phyloP scores from a whole-genome alignment of 1,140 invertebrate genomes.

The Pantala flavescens region DNA sequence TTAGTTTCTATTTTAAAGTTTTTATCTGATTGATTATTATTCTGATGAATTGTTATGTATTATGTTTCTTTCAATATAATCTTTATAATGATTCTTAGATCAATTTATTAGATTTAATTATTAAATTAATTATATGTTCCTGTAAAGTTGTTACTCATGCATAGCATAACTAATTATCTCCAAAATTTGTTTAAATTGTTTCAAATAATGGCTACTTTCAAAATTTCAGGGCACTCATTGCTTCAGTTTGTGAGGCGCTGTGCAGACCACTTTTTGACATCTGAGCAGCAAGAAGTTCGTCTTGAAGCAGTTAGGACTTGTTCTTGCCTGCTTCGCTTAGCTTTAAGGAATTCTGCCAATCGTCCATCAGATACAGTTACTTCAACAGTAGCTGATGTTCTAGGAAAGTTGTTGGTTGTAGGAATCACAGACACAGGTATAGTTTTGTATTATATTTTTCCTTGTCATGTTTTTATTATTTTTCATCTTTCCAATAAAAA shows the following conservation, averaged over 20 bases:
- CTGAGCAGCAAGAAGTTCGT: conserved; percentile 83
- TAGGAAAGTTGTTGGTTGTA: conserved; percentile 81
- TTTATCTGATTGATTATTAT: neutral
- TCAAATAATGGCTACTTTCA: no score
- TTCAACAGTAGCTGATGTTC: conserved; percentile 76
- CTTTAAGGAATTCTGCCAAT: conserved; percentile 50
- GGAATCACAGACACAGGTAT: conserved; percentile 85
- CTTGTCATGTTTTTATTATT: neutral
- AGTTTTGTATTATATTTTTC: neutral
- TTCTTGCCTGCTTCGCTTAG: conserved; percentile 72
- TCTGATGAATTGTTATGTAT: conserved; percentile 11
- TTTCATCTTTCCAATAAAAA: no score
- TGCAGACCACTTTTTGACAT: conserved; percentile 84
- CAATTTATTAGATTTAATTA: no score
- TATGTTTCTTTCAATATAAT: no score
- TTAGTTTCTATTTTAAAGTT: neutral
- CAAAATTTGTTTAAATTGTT: no score
- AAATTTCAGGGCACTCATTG: conserved; percentile 63
- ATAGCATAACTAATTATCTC: no score
- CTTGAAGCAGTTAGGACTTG: conserved; percentile 92
- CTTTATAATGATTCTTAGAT: no score
- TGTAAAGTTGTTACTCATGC: no score
- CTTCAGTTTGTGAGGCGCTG: conserved; percentile 87
- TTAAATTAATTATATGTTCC: no score
- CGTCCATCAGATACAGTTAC: conserved; percentile 66